phyloP scores from a whole-genome alignment of 37 sponge, comb jelly and placozoan genomes.

The Halichondria panicea region DNA sequence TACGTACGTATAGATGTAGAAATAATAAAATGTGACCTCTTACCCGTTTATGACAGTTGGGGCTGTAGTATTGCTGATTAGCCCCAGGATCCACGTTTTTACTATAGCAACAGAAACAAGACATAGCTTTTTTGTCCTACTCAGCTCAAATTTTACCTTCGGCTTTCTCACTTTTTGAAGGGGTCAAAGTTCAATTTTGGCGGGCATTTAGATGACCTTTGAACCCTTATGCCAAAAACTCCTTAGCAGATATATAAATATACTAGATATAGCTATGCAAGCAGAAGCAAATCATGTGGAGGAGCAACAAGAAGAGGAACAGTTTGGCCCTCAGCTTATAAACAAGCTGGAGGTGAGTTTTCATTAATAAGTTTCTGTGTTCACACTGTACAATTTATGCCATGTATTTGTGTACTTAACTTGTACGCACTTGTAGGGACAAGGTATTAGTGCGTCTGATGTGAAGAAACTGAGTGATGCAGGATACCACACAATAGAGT shows the following conservation, averaged over 20 bases:
- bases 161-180: too few species aligned
- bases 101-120: too few species aligned
- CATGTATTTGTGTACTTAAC: neutral
- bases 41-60: too few species aligned
- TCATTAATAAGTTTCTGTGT: neutral
- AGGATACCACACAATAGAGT: conserved; percentile 96
- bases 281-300: conserved; percentile 29
- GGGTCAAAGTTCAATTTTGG: conserved; percentile 21
- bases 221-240: neutral
- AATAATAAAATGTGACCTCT: too few species aligned
- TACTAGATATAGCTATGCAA: conserved; percentile 30
- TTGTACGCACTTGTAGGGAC: conserved; percentile 32
- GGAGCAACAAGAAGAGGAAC: conserved; percentile 38
- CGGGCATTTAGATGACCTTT: conserved; percentile 34
- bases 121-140: too few species aligned
- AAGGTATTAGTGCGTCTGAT: conserved; percentile 91
- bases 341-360: conserved; percentile 57
- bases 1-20: too few species aligned
- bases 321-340: conserved; percentile 66
- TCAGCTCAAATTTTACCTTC: too few species aligned
- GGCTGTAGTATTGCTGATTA: too few species aligned
- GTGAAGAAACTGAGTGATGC: conserved; percentile 96
- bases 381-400: neutral
- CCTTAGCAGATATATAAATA: neutral
- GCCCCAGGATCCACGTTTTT: too few species aligned